These are phyloP conservation scores for Mystacides longicornis DNA, from an alignment of 2,888 invertebrate species.

Conservation along the genomic window DNA sequence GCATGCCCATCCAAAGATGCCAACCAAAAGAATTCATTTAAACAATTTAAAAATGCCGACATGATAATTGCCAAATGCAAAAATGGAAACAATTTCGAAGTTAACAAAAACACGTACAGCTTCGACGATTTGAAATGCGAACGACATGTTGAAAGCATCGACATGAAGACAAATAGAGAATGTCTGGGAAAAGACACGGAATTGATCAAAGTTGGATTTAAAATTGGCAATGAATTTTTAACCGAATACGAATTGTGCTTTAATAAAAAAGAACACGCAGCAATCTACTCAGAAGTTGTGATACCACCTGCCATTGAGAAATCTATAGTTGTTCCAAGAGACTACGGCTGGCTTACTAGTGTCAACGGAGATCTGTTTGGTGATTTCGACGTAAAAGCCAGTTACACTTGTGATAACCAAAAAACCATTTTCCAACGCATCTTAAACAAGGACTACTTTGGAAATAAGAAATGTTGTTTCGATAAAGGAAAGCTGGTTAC, in stretches of 20 bases:
- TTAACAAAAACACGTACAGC: conserved; percentile 21
- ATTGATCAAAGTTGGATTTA: conserved; percentile 25
- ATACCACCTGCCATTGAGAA: conserved; percentile 20
- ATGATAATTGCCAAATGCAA: conserved; percentile 24
- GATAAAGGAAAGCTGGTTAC: conserved; percentile 24
- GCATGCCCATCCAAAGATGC: conserved; percentile 20
- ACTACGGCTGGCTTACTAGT: conserved; percentile 15
- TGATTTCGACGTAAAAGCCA: conserved; percentile 16
- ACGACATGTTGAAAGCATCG: conserved; percentile 12
- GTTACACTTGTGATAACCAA: conserved; percentile 22
- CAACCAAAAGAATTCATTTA: conserved; percentile 19
- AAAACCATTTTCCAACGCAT: conserved; percentile 24
- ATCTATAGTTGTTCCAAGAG: conserved; percentile 4
- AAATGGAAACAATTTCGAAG: conserved; percentile 24
- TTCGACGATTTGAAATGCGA: conserved; percentile 24
- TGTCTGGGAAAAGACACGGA: conserved; percentile 24
- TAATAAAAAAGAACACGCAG: conserved; percentile 21
- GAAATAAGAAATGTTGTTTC: conserved; percentile 22
- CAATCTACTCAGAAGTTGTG: conserved; percentile 23
- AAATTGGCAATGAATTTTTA: conserved; percentile 22
- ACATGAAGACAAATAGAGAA: conserved; percentile 18
- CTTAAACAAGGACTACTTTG: conserved; percentile 24
- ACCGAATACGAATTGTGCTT: conserved; percentile 25
- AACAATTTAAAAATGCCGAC: conserved; percentile 15
- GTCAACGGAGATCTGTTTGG: conserved; percentile 7